These are phyloP conservation scores for Lytechinus variegatus DNA, from an alignment of 35 echinoderm and acorn worm species.

Conservation along the genomic window DNA sequence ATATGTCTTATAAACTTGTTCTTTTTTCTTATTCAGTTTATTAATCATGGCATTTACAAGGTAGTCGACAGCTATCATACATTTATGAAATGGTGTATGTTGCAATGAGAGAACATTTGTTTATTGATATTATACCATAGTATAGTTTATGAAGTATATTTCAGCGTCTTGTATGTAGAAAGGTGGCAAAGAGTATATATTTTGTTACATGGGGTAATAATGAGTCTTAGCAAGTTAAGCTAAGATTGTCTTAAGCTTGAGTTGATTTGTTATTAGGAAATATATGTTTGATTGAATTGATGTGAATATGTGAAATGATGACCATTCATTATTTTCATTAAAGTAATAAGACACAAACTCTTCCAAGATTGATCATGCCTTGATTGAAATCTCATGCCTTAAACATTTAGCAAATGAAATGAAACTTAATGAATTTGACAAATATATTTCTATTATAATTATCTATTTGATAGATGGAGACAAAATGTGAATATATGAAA, in stretches of 20 bases:
- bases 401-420: background rate
- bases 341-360: background rate
- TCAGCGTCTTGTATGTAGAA: background rate
- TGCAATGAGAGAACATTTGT: background rate
- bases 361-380: background rate
- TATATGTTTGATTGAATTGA: no score
- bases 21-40: background rate
- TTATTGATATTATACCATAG: background rate
- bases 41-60: background rate
- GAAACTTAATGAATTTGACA: background rate
- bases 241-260: background rate
- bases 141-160: background rate
- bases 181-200: background rate
- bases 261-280: no score
- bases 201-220: background rate
- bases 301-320: no score
- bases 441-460: background rate
- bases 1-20: background rate
- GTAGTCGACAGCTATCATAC: background rate
- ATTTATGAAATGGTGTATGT: background rate
- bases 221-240: background rate
- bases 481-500: background rate
- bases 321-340: background rate
- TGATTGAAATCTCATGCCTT: slow-evolving; percentile 13
- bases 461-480: background rate